Percentiles rank a stretch among this genome's conserved stretches.
Conservation (phyloP, 1,140 invertebrate genomes). For the Penaeus vannamei region DNA sequence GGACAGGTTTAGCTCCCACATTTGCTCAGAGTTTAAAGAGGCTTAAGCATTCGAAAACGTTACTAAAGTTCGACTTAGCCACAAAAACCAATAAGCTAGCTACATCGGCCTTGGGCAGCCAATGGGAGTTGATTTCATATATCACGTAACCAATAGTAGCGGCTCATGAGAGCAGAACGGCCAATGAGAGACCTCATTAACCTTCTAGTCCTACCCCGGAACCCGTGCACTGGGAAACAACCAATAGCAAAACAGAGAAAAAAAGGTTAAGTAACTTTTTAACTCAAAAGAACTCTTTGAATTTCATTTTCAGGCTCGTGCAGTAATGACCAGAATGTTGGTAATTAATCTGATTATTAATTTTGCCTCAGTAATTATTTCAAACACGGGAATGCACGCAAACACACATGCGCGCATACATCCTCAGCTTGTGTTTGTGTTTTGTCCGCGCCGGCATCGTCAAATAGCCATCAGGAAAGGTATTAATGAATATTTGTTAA, state of each 20-base stretch:
- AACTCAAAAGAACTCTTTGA: no score
- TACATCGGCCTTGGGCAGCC: constrained; percentile 9
- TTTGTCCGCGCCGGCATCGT: constrained; percentile 24
- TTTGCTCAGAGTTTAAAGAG: no score
- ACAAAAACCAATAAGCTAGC: no score
- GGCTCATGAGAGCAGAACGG: constrained; percentile 39
- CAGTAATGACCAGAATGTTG: no score
- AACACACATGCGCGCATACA: constrained; percentile 29
- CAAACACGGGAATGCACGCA: background rate
- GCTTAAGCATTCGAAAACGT: no score
- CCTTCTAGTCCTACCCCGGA: constrained; percentile 25
- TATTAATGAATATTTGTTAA: constrained; percentile 62
- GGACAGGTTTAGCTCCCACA: no score
- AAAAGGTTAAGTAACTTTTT: no score
- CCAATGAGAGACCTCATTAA: constrained; percentile 57
- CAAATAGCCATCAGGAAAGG: constrained; percentile 50
- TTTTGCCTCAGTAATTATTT: no score
- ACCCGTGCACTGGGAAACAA: constrained; percentile 1
- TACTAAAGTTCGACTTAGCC: no score
- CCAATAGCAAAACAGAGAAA: no score
- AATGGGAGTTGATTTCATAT: constrained; percentile 42
- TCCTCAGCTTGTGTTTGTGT: background rate
- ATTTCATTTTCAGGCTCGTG: no score
- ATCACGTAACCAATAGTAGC: constrained; percentile 50
- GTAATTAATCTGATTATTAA: no score